Percentiles rank a stretch among this genome's conserved stretches.
These are phyloP conservation scores for Planiliza haematocheilus DNA, from an alignment of 2,113 vertebrate species.

Conservation along the genomic window DNA sequence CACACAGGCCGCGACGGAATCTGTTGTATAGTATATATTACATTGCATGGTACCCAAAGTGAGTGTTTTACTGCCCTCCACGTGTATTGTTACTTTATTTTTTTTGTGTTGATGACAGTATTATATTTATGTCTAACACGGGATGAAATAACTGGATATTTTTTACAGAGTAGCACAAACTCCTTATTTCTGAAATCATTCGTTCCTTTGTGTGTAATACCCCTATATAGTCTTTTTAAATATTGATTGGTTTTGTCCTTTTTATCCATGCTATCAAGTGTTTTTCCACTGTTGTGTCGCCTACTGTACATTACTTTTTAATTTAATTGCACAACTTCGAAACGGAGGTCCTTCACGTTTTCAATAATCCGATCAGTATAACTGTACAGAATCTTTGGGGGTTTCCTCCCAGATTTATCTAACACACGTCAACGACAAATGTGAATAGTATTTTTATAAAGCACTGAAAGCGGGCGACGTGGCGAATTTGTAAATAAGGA, in stretches of 20 bases:
- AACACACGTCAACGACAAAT: slow-evolving; percentile 93
- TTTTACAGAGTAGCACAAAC: slow-evolving; percentile 74
- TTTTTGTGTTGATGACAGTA: slow-evolving; percentile 8
- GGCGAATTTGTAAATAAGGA: slow-evolving; percentile 93
- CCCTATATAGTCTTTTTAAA: slow-evolving; percentile 33
- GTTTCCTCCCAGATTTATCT: slow-evolving; percentile 77
- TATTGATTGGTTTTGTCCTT: neutral
- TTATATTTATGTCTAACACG: slow-evolving; percentile 28
- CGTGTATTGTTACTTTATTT: slow-evolving; percentile 10
- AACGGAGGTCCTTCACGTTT: slow-evolving; percentile 14
- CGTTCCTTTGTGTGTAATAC: slow-evolving; percentile 28
- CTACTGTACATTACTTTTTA: slow-evolving; percentile 43
- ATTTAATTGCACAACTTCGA: slow-evolving; percentile 69
- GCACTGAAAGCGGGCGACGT: slow-evolving; percentile 87
- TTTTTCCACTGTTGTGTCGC: slow-evolving; percentile 31
- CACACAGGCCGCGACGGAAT: slow-evolving; percentile 27
- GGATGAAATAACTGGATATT: slow-evolving; percentile 14
- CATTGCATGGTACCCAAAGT: slow-evolving; percentile 64
- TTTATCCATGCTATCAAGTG: slow-evolving; percentile 12
- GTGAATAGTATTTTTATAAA: slow-evolving; percentile 99
- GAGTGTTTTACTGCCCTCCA: slow-evolving; percentile 62
- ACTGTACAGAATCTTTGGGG: slow-evolving; percentile 78
- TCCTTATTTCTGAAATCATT: slow-evolving; percentile 30
- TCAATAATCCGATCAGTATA: slow-evolving; percentile 55
- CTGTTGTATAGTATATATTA: slow-evolving; percentile 57